Evolutionary conservation across 2,888 invertebrate genomes (phyloP), one percentile per base, ranked within the genome.

Genomic region (Ellobium chinense): DNA sequence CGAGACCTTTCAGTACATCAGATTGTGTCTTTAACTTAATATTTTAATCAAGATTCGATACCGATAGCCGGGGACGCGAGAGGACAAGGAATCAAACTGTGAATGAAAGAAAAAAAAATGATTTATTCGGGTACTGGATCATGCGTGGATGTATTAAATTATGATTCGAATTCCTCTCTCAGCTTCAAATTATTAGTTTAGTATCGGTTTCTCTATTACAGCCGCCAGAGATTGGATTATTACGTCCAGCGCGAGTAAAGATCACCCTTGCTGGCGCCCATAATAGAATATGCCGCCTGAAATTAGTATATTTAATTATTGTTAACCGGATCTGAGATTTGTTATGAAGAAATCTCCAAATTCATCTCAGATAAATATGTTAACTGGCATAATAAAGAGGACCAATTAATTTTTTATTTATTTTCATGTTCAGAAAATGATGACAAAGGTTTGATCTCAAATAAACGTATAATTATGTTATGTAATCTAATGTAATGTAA

Each of bases 221-320:
- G 21, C 29, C 31, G n/a, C 7, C 12, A 31, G 18, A 69, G 69
- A 78, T 78, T 78, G 58, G 62, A 70, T 78, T 78, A 70, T 18
- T 18, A 21, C 69, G n/a, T 37, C n/a, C 34, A 31, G 46, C 14
- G 9, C 39, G n/a, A 60, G 39, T 62, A 34, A 18, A 46, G 69
- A 70, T 62, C 56, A 46, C 46, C 21, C 27, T 77, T 77, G 39
- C 18, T 36, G 24, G 36, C 39, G 7, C 58, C 46, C 14, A 21
- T 78, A 69, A 78, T 70, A 70, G 39, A 62, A 78, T 78, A 60
- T n/a, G 24, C n/a, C 39, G n/a, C 63, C 46, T 62, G 12, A 34
- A 70, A 70, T 78, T 60, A 62, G 34, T 78, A 78, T 29, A 78
- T 70, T 78, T 34, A 60, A 78, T 78, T 78, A 76, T 46, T 46